These are phyloP conservation scores for Abrostola tripartita DNA, from an alignment of 2,888 invertebrate species.

Conservation along the genomic window DNA sequence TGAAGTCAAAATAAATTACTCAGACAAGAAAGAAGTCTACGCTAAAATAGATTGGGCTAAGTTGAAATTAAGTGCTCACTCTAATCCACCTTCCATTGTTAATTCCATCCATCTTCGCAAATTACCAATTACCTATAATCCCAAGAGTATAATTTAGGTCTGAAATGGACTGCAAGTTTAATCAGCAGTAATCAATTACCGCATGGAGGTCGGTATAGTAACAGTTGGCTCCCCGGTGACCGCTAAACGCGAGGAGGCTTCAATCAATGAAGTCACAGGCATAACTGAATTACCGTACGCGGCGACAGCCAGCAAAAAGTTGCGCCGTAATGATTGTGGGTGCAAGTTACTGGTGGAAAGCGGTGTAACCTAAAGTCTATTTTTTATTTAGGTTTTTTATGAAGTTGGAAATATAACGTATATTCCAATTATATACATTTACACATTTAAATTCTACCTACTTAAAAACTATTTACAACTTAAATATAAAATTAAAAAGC, in stretches of 20 bases:
- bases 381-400: neutral
- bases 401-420: too few species aligned
- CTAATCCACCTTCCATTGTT: neutral
- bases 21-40: conserved; percentile 4
- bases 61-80: conserved; percentile 7
- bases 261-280: conserved; percentile 63
- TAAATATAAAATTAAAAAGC: too few species aligned
- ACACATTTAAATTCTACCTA: too few species aligned
- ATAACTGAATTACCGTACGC: conserved; percentile 67
- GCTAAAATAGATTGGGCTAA: neutral
- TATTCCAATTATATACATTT: too few species aligned
- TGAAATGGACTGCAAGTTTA: conserved; percentile 13
- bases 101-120: conserved; percentile 12
- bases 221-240: conserved; percentile 54
- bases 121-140: conserved; percentile 30
- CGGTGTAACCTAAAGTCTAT: neutral
- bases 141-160: conserved; percentile 26
- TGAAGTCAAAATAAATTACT: conserved; percentile 6
- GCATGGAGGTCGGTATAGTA: conserved; percentile 37
- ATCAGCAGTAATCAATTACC: conserved; percentile 43
- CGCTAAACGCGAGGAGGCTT: conserved; percentile 54
- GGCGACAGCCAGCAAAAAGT: conserved; percentile 59
- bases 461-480: too few species aligned
- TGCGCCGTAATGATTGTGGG: conserved; percentile 51
- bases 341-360: conserved; percentile 32